A percentile compares a stretch with the other conserved stretches of the same genome.
These are phyloP conservation scores for Hirudo medicinalis DNA, from an alignment of 1,140 invertebrate genomes.

Conservation along the genomic window DNA sequence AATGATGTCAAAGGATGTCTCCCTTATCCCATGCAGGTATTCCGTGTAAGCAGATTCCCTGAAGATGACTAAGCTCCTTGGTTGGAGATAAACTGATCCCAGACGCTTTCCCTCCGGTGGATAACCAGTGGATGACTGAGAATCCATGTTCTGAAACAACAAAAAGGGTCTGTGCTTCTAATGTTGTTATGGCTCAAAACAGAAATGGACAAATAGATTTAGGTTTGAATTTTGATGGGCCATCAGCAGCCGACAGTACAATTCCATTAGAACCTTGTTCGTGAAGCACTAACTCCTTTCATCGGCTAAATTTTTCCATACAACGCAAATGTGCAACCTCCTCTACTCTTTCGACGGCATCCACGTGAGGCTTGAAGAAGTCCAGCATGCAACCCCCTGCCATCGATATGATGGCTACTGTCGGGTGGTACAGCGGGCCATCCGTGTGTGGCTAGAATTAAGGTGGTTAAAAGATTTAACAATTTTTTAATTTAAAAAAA, in stretches of 20 bases:
- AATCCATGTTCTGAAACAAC: neutral
- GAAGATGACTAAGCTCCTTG: conserved; percentile 71
- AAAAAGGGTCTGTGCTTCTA: neutral
- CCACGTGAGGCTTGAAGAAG: conserved; percentile 51
- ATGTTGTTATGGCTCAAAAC: neutral
- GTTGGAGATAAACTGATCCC: conserved; percentile 61
- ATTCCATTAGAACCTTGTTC: neutral
- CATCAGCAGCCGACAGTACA: neutral
- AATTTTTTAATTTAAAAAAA: no score
- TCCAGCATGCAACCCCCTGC: conserved; percentile 78
- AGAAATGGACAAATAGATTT: neutral
- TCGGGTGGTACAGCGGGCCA: conserved; percentile 81
- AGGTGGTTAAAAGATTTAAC: no score
- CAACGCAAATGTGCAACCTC: neutral
- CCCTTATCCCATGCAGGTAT: conserved; percentile 78
- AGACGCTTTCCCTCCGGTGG: conserved; percentile 37
- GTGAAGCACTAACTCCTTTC: neutral
- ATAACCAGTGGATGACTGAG: conserved; percentile 14
- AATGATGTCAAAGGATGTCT: conserved; percentile 56
- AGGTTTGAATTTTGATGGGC: neutral
- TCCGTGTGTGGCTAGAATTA: conserved; percentile 68
- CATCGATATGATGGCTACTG: conserved; percentile 78
- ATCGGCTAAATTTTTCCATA: neutral
- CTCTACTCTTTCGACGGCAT: neutral
- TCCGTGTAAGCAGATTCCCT: conserved; percentile 66